Evolutionary conservation across 1,140 invertebrate species (phyloP), one percentile per base, ranked within the genome.

Genomic region (Drosophila athabasca): DNA sequence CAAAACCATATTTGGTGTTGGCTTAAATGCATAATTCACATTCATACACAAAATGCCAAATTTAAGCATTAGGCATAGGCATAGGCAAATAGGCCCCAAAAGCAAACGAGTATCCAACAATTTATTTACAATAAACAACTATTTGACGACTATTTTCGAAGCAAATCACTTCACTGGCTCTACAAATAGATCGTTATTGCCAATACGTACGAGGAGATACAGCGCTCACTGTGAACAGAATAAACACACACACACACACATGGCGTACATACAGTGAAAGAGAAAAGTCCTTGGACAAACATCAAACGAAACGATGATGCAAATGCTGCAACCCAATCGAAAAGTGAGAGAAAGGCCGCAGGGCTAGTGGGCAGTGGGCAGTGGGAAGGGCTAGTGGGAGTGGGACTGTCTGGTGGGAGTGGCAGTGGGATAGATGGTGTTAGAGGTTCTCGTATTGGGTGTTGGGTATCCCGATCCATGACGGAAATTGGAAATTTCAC

Each of bases 401-500:
- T 8, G 15, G 41, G 46, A 22, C 17, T 29, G 22, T n/a, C n/a
- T 19, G 24, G 29, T 48, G 51, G 52, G 19, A 24, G 2, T 41
- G 13, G 19, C 6, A 44, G 15, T 45, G 41, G 57, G 49, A 9
- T 11, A 7, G 46, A n/a, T 22, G 11, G 17, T 15, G 9, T 15
- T 13, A 46, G 45, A 55, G 8, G 31, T 31, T 8, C 29, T 31
- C 29, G 29, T 31, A 8, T 31, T 31, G 29, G 29, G 1, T 29
- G 44, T 13, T 22, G 26, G 9, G 62, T 11, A 11, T 39, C n/a
- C 31, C 44, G 44, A 60, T 57, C 59, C 46, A 59, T 79, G 61
- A 74, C 83, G 81, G 81, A 85, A 85, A 85, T 85, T 85, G 81
- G 69, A 85, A 85, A 85, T 85, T 85, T 85, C 81, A 87, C 81